A percentile compares a stretch with the other conserved stretches of the same genome.
These are phyloP conservation scores for Dryococelus australis DNA, from an alignment of 2,888 invertebrate genomes.

Conservation along the genomic window DNA sequence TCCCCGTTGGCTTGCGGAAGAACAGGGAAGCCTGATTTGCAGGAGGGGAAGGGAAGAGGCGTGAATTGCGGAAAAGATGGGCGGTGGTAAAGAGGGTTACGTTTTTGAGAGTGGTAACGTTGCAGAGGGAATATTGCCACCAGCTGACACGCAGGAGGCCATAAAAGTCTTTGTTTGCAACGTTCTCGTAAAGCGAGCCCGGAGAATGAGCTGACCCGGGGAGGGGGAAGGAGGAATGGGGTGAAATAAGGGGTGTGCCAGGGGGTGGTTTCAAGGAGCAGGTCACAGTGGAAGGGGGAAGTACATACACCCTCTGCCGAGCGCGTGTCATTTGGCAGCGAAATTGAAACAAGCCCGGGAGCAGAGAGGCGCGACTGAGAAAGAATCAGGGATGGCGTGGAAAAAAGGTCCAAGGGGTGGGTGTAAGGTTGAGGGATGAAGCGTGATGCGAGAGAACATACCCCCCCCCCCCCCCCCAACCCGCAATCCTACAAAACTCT, in stretches of 20 bases:
- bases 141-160: slow-evolving; percentile 9
- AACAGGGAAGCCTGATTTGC: background rate
- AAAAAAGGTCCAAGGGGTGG: background rate
- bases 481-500: no score
- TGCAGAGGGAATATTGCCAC: background rate
- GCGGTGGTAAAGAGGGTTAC: background rate
- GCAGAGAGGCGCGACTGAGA: background rate
- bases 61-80: background rate
- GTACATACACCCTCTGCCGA: background rate
- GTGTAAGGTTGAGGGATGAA: background rate
- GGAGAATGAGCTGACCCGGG: background rate
- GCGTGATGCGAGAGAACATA: background rate
- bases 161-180: slow-evolving; percentile 16
- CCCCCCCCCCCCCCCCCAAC: background rate
- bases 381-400: background rate
- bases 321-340: slow-evolving; percentile 16
- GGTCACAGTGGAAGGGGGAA: background rate
- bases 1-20: background rate
- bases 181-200: background rate
- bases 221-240: background rate
- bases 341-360: background rate
- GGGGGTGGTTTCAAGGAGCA: background rate
- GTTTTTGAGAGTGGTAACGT: background rate
- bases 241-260: background rate
- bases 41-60: background rate